Evolutionary conservation across 2,888 invertebrate species (phyloP).

Genomic region (Megastigmus dorsalis): DNA sequence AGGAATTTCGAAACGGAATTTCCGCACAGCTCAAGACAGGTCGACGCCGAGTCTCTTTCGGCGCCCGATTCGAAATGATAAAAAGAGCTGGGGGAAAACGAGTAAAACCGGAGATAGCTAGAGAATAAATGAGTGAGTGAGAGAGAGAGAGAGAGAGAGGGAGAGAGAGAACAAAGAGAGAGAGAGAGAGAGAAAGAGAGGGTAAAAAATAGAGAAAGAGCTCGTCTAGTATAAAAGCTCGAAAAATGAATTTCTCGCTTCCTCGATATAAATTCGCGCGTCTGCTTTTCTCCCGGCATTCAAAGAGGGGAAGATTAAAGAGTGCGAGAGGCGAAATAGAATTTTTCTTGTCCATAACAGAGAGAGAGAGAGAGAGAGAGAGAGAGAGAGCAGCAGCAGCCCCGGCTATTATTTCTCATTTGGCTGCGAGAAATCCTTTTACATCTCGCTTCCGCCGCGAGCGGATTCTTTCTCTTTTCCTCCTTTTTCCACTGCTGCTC

Average conservation of each 20-base stretch:
- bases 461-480: conserved; percentile 34
- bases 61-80: conserved; percentile 35
- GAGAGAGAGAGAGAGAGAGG: not conserved
- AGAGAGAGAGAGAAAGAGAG: not conserved
- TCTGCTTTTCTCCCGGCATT: conserved; percentile 64
- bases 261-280: conserved; percentile 66
- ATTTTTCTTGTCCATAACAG: conserved; percentile 53
- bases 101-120: too few relatives aligned
- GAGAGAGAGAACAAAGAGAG: conserved; percentile 14
- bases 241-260: conserved; percentile 61
- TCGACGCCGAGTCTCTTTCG: not conserved
- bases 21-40: conserved; percentile 39
- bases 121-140: too few relatives aligned
- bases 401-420: conserved; percentile 67
- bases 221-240: conserved; percentile 40
- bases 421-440: conserved; percentile 63
- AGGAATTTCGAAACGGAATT: conserved; percentile 59
- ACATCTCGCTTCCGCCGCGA: conserved; percentile 59
- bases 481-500: not conserved
- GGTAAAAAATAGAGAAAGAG: conserved; percentile 8
- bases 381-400: conserved; percentile 61
- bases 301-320: conserved; percentile 66
- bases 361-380: conserved; percentile 55
- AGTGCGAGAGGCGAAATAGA: conserved; percentile 60
- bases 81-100: not conserved